phyloP scores from a whole-genome alignment of 2,888 invertebrate species.

The Monopis laevigella region DNA sequence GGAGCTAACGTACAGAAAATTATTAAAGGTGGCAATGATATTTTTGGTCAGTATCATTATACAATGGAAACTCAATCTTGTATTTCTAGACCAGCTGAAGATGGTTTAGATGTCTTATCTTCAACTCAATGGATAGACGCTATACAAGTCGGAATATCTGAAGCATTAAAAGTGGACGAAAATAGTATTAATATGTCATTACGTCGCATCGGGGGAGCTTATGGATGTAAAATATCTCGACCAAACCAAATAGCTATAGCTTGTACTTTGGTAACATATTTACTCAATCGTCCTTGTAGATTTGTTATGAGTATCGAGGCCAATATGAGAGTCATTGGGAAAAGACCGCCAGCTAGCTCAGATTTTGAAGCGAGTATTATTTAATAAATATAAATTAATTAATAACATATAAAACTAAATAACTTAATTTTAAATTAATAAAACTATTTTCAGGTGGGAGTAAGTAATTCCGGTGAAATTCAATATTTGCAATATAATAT shows the following conservation, averaged over 20 bases:
- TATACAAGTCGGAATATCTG: conserved; percentile 58
- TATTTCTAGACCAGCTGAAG: conserved; percentile 70
- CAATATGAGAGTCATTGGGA: conserved; percentile 77
- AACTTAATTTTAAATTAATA: background rate
- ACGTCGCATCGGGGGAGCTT: conserved; percentile 72
- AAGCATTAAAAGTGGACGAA: conserved; percentile 58
- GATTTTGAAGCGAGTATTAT: conserved; percentile 69
- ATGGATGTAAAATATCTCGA: conserved; percentile 76
- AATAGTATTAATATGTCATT: conserved; percentile 67
- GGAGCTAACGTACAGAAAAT: conserved; percentile 49
- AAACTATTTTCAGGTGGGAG: conserved; percentile 41
- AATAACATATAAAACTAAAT: background rate
- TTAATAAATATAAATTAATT: background rate
- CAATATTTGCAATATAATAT: conserved; percentile 68
- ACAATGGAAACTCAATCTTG: conserved; percentile 74
- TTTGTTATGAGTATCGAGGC: conserved; percentile 76
- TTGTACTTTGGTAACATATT: conserved; percentile 74
- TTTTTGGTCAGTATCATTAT: conserved; percentile 73
- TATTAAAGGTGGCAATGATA: conserved; percentile 44
- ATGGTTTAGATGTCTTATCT: conserved; percentile 70
- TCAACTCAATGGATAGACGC: conserved; percentile 68
- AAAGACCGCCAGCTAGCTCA: conserved; percentile 67
- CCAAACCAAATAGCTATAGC: conserved; percentile 67
- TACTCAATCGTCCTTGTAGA: conserved; percentile 73
- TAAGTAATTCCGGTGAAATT: conserved; percentile 71